phyloP scores from a whole-genome alignment of 2,888 invertebrate genomes.

The Nemotelus pantherinus region DNA sequence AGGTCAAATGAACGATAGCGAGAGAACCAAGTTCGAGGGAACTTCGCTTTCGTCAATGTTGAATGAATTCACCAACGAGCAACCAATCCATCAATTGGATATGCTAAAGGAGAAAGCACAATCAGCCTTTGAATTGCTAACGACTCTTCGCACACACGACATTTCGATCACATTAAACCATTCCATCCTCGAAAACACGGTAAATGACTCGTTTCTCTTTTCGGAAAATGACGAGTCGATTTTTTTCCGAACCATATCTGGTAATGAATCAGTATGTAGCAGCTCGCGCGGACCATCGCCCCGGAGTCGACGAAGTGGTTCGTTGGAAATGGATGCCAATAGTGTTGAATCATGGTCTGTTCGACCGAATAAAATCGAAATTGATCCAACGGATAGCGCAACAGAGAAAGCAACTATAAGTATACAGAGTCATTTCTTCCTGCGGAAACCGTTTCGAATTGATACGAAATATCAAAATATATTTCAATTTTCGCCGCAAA shows the following conservation, averaged over 20 bases:
- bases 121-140: constrained; percentile 58
- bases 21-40: constrained; percentile 57
- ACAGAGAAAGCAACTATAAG: constrained; percentile 50
- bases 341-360: constrained; percentile 58
- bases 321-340: constrained; percentile 50
- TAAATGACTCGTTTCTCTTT: constrained; percentile 56
- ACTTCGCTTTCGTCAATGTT: constrained; percentile 57
- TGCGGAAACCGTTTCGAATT: constrained; percentile 59
- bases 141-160: constrained; percentile 59
- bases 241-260: constrained; percentile 59
- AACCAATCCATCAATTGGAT: constrained; percentile 55
- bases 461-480: constrained; percentile 56
- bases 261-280: constrained; percentile 51
- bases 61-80: constrained; percentile 58
- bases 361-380: constrained; percentile 55
- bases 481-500: constrained; percentile 57
- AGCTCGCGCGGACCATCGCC: constrained; percentile 53
- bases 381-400: constrained; percentile 52
- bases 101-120: constrained; percentile 58
- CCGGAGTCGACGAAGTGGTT: background rate
- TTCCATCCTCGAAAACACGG: constrained; percentile 59
- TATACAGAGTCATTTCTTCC: constrained; percentile 56
- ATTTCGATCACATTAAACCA: constrained; percentile 62
- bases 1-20: constrained; percentile 55
- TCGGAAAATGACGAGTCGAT: constrained; percentile 62